Conservation (phyloP, 2,888 invertebrate species). For the Celastrina argiolus region DNA sequence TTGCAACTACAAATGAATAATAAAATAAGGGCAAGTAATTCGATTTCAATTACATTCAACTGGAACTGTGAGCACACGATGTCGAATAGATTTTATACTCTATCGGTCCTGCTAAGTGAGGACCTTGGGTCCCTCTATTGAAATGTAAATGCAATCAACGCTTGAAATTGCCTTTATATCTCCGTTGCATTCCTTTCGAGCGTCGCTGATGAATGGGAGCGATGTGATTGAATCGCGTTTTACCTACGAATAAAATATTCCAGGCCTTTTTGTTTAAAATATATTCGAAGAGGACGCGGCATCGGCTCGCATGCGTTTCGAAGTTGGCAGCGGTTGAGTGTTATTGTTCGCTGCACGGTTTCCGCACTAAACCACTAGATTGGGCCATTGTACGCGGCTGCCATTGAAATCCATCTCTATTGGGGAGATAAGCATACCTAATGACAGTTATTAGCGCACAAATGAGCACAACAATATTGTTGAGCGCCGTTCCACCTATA, state of each 20-base stretch:
- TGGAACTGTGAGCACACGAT: background rate
- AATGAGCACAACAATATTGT: conserved; percentile 16
- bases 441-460: conserved; percentile 17
- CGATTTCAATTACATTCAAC: background rate
- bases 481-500: background rate
- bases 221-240: conserved; percentile 6
- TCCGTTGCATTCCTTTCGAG: background rate
- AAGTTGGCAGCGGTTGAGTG: conserved; percentile 15
- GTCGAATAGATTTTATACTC: background rate
- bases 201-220: conserved; percentile 7
- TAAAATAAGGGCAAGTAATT: background rate
- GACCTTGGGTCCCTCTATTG: background rate
- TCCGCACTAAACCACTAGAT: conserved; percentile 16
- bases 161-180: conserved; percentile 13
- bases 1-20: background rate
- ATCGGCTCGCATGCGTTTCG: background rate
- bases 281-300: background rate
- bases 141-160: conserved; percentile 18
- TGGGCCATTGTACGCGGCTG: conserved; percentile 19
- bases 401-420: conserved; percentile 20
- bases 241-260: background rate
- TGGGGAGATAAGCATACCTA: conserved; percentile 14
- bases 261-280: background rate
- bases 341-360: conserved; percentile 19
- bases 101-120: background rate